These are phyloP conservation scores for Onthophagus taurus DNA, from an alignment of 1,140 invertebrate species.

Conservation along the genomic window DNA sequence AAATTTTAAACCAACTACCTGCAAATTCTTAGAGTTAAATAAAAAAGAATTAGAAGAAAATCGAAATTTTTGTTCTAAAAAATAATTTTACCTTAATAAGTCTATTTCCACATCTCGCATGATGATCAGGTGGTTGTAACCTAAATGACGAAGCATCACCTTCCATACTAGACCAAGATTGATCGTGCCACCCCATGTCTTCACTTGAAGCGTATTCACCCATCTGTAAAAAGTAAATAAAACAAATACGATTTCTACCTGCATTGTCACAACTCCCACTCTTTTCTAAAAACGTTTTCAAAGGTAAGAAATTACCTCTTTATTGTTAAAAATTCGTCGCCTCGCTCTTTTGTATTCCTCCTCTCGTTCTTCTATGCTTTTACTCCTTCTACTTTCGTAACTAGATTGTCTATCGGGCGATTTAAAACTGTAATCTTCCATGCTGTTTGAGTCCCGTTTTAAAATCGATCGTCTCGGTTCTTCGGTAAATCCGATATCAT, in stretches of 20 bases:
- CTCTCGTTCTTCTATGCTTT: constrained; percentile 85
- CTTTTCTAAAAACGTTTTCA: no score
- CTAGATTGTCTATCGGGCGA: constrained; percentile 50
- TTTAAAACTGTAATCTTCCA: constrained; percentile 60
- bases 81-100: constrained; percentile 15
- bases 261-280: background rate
- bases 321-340: constrained; percentile 66
- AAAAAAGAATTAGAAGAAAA: no score
- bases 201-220: constrained; percentile 31
- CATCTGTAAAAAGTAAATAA: constrained; percentile 22
- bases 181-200: constrained; percentile 33
- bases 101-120: constrained; percentile 15
- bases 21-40: no score
- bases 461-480: constrained; percentile 68
- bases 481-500: constrained; percentile 50
- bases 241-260: background rate
- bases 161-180: constrained; percentile 35
- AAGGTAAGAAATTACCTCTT: constrained; percentile 23
- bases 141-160: constrained; percentile 28
- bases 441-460: constrained; percentile 71
- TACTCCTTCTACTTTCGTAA: constrained; percentile 62
- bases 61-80: background rate
- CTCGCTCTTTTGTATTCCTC: constrained; percentile 76
- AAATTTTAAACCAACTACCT: no score
- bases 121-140: constrained; percentile 28